Evolutionary conservation across 1,140 invertebrate species (phyloP), one percentile per base, ranked within the genome.

Genomic region (Drosophila tropicalis): DNA sequence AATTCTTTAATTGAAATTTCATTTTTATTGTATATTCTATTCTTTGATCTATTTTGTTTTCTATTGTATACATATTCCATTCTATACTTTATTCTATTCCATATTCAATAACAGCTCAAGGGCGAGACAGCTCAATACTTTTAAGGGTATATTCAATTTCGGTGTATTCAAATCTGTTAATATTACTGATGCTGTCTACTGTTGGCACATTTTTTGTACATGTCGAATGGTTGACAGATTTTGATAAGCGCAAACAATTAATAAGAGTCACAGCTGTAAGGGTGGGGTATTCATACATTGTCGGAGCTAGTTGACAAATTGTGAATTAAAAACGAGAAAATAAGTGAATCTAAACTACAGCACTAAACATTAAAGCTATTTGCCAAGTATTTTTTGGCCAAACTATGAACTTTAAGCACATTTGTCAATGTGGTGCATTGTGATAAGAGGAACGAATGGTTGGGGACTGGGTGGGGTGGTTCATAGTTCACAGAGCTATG

Each of bases 321-420:
- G 44, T 10, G 12, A 19, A 51, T 51, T 51, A 51, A 51, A 22
- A 51, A 22, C 3, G 10, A 2, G 17, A 51, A 51, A 51, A 19
- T 4, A 51, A 22, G 44, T 22, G 44, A 12, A 4, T 12, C 10
- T 12, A 13, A 0, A 13, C 10, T 39, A 39, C 12, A 39, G n/a
- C 2, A 12, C 44, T 3, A 75, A 75, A 72, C 72, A 77, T 86
- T 86, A 79, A 79, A 76, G 75, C 79, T 75, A 78, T 86, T 86
- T 86, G 71, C 86, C 82, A 36, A 36, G 17, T 17, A 47, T 47
- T 47, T 47, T 47, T 17, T 19, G 44, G 15, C 17, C 44, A 47
- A 47, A 47, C 44, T 47, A 51, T 51, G 44, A 51, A 51, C 44
- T 51, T 51, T 51, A 51, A 51, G 44, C 44, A 51, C 44, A 51